Percentiles rank a stretch among this genome's conserved stretches.
Conservation (phyloP, 2,113 vertebrate species). For the Odocoileus virginianus region DNA sequence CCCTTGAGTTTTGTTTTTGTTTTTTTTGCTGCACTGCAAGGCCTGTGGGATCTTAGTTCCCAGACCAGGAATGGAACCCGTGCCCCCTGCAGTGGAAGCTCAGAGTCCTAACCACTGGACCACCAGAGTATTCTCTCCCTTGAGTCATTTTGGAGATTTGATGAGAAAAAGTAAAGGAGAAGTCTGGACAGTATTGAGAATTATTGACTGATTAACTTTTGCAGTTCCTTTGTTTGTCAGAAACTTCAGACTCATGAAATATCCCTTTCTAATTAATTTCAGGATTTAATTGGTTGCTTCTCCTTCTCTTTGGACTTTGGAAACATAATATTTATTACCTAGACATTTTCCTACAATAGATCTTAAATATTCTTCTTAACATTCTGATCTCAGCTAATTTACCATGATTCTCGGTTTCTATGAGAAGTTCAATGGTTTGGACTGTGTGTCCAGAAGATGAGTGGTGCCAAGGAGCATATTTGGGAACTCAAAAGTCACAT, state of each 20-base stretch:
- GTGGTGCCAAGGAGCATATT: no score
- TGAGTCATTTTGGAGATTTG: not conserved
- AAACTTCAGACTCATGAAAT: not conserved
- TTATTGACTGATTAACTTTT: not conserved
- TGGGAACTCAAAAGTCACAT: not conserved
- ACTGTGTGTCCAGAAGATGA: not conserved
- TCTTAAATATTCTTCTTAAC: not conserved
- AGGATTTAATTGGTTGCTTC: not conserved
- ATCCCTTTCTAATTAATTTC: not conserved
- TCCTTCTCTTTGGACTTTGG: not conserved
- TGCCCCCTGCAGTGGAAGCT: not conserved
- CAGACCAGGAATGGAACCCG: not conserved
- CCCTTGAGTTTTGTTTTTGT: not conserved
- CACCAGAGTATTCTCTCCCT: not conserved
- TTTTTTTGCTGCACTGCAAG: not conserved
- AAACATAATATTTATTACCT: not conserved
- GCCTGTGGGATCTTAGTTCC: not conserved
- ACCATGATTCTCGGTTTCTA: not conserved
- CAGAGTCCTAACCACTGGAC: not conserved
- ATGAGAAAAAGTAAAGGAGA: not conserved
- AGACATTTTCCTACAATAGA: not conserved
- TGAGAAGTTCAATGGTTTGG: not conserved
- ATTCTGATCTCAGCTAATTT: not conserved
- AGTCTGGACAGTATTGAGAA: not conserved
- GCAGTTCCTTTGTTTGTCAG: not conserved